Evolutionary conservation across 2,888 invertebrate species (phyloP), one percentile per base, ranked within the genome.

Genomic region (Drosophila helvetica): DNA sequence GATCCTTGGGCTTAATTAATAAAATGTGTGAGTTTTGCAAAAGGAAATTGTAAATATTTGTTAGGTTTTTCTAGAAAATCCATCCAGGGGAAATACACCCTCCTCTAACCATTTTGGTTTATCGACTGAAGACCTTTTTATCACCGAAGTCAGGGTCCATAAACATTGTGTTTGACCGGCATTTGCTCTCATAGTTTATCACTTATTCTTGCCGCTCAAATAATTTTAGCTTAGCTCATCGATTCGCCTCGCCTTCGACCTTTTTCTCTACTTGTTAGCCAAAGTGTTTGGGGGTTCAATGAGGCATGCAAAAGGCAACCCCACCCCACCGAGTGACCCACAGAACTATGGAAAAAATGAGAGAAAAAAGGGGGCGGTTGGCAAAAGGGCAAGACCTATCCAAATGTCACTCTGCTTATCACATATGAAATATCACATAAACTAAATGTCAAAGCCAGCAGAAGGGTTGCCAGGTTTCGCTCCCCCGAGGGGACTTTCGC

Each of bases 361-460:
- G 9, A 45, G 19, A 46, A 7, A 48, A 58, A 74, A 67, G n/a
- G 56, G 58, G 50, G 55, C 46, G 55, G 8, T 33, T 54, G 33
- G 15, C 47, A 27, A 38, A 38, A 47, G 38, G 45, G 46, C 64
- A 45, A 61, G 46, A 33, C 47, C 52, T 30, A 54, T 74, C 74
- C 47, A 88, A 82, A 74, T 79, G 88, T 63, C 80, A 82, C 73
- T 71, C 68, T 38, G 77, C 80, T 82, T 88, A 88, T 83, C 83
- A 86, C 63, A 83, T 74, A 80, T 86, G 86, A 86, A 83, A 83
- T 88, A 88, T 83, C 86, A 66, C 88, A 80, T 88, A 83, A 83
- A 83, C 86, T 86, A 83, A 83, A 86, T 83, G 83, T 83, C 86
- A 88, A 86, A 71, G 82, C 79, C 65, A 73, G 63, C 75, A 78